Conservation (phyloP, 2,888 invertebrate species). For the Allophyes oxyacanthae region DNA sequence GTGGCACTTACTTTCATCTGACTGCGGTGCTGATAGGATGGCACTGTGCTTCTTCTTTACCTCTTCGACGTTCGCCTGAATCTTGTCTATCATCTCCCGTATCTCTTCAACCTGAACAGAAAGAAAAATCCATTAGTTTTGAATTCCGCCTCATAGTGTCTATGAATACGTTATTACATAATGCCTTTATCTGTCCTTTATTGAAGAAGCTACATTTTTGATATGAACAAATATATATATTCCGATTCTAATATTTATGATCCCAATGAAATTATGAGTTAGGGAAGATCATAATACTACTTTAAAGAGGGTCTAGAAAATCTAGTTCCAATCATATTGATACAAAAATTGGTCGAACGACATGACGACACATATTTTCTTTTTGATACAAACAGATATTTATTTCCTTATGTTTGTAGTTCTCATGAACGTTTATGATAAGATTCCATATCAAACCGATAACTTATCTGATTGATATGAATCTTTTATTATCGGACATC, state of each 20-base stretch:
- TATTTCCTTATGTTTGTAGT: slow-evolving; percentile 37
- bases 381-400: slow-evolving; percentile 19
- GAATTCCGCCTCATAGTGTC: not conserved
- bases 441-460: slow-evolving; percentile 26
- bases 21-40: slow-evolving; percentile 99
- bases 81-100: slow-evolving; percentile 99
- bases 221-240: too few relatives aligned
- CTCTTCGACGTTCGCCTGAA: slow-evolving; percentile 99
- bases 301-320: too few relatives aligned
- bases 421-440: slow-evolving; percentile 25
- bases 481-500: slow-evolving; percentile 4
- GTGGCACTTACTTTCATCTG: slow-evolving; percentile 97
- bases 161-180: not conserved
- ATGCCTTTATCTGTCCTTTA: too few relatives aligned
- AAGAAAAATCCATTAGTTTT: slow-evolving; percentile 18
- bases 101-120: slow-evolving; percentile 98
- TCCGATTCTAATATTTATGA: too few relatives aligned
- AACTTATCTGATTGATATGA: slow-evolving; percentile 23
- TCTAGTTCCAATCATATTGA: too few relatives aligned
- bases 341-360: too few relatives aligned
- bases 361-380: not conserved
- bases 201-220: too few relatives aligned
- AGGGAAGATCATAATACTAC: too few relatives aligned
- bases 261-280: too few relatives aligned
- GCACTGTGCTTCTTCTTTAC: slow-evolving; percentile 99